Percentiles rank a stretch among this genome's conserved stretches.
Conservation (phyloP, 2,888 invertebrate genomes). For the Nineta flava region DNA sequence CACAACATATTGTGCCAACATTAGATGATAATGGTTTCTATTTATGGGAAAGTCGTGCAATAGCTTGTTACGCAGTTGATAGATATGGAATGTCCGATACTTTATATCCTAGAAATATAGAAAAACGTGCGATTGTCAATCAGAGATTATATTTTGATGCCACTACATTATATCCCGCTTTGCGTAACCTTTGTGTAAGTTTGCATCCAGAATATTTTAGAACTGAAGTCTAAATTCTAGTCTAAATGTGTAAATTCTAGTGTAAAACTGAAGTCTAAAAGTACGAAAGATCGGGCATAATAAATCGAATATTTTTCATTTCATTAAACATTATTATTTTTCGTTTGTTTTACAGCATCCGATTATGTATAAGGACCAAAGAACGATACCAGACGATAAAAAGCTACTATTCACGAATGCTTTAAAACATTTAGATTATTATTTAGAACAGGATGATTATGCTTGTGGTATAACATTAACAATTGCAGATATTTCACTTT, state of each 20-base stretch:
- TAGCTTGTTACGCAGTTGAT: constrained; percentile 42
- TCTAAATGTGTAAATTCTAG: no score
- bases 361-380: constrained; percentile 38
- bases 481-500: constrained; percentile 45
- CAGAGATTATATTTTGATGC: constrained; percentile 46
- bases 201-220: background rate
- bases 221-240: background rate
- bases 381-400: constrained; percentile 33
- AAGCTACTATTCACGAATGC: constrained; percentile 38
- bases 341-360: constrained; percentile 35
- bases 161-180: constrained; percentile 42
- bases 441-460: constrained; percentile 39
- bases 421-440: constrained; percentile 39
- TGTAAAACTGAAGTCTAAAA: no score
- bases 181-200: constrained; percentile 41
- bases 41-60: constrained; percentile 52
- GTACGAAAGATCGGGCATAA: no score
- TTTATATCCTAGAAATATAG: constrained; percentile 42
- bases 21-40: constrained; percentile 47
- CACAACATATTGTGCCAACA: constrained; percentile 51
- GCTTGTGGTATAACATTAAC: constrained; percentile 43
- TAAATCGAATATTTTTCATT: background rate
- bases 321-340: no score
- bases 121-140: constrained; percentile 39
- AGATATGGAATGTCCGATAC: constrained; percentile 41